phyloP scores from a whole-genome alignment of 1,140 invertebrate species.

The Lanistes nyassanus region DNA sequence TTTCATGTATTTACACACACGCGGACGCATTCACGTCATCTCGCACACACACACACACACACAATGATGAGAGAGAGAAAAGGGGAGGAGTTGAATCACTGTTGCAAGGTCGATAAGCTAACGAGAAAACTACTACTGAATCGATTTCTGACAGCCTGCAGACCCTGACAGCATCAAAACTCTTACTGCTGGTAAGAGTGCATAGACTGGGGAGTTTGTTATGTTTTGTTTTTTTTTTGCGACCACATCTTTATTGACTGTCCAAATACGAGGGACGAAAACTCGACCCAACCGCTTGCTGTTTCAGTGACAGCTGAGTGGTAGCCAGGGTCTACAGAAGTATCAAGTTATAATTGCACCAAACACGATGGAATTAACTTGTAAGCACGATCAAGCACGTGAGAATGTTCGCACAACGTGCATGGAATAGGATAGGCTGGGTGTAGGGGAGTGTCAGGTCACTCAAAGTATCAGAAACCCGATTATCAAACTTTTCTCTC shows the following conservation, averaged over 20 bases:
- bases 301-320: not conserved
- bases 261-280: constrained; percentile 13
- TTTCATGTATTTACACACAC: constrained; percentile 1
- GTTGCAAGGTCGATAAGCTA: not conserved
- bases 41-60: constrained; percentile 13
- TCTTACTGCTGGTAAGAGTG: no score
- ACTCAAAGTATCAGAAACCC: no score
- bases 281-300: constrained; percentile 19
- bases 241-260: constrained; percentile 21
- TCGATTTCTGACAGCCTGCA: no score
- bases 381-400: no score
- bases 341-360: constrained; percentile 21
- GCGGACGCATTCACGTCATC: not conserved
- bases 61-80: not conserved
- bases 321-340: not conserved
- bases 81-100: not conserved
- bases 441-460: no score
- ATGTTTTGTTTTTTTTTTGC: no score
- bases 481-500: no score
- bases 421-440: not conserved
- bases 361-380: constrained; percentile 10
- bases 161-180: no score
- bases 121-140: not conserved
- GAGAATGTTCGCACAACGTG: no score
- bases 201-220: no score